phyloP scores from a whole-genome alignment of 1,140 invertebrate genomes.

The Tachypleus tridentatus region DNA sequence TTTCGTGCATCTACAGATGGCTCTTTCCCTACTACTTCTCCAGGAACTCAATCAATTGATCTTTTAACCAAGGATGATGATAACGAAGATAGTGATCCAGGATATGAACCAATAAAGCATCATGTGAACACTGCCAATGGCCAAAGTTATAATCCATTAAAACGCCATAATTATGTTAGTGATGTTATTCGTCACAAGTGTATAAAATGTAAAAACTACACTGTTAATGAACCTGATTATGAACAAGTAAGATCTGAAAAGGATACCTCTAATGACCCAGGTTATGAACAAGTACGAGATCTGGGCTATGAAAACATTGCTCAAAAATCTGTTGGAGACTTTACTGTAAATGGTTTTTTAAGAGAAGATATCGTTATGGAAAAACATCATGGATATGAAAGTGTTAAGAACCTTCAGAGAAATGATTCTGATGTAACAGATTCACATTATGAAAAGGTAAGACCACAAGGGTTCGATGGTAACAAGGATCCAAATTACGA shows the following conservation, averaged over 20 bases:
- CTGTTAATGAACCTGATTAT: no score
- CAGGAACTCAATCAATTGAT: no score
- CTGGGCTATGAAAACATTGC: conserved; percentile 17
- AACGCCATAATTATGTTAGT: neutral
- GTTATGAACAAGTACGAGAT: conserved; percentile 1
- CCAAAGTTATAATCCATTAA: neutral
- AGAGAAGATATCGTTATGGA: neutral
- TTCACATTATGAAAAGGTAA: no score
- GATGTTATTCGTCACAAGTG: no score
- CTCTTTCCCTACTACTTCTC: no score
- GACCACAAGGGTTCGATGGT: no score
- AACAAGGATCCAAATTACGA: no score
- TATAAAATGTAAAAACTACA: no score
- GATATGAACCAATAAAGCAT: conserved; percentile 4
- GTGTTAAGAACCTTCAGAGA: conserved; percentile 11
- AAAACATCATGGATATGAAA: conserved; percentile 13
- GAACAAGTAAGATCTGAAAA: no score
- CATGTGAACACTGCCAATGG: neutral
- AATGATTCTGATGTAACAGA: neutral
- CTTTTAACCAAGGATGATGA: no score
- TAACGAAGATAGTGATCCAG: neutral
- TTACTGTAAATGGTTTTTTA: neutral
- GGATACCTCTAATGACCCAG: no score
- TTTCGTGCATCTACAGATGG: neutral
- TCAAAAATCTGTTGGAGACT: neutral